These are phyloP conservation scores for Plutomurus gul DNA, from an alignment of 1,140 invertebrate genomes.

Conservation along the genomic window DNA sequence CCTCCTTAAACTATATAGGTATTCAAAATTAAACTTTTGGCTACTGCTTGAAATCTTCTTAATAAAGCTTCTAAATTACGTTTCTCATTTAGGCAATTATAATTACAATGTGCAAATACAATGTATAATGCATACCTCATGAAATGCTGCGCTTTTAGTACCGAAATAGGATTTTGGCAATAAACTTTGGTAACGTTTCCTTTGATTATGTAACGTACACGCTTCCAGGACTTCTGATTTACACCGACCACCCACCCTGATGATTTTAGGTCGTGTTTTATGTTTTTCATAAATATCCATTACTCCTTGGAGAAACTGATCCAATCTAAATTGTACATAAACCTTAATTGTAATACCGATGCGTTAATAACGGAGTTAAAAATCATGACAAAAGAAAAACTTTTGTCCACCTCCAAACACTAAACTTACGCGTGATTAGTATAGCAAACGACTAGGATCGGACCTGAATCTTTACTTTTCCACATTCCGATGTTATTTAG, in stretches of 20 bases:
- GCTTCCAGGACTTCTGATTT: conserved; percentile 26
- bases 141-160: not conserved
- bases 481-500: conserved; percentile 46
- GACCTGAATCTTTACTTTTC: conserved; percentile 52
- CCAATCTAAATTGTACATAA: too few species aligned
- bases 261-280: not conserved
- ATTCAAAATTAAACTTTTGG: too few species aligned
- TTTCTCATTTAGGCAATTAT: too few species aligned
- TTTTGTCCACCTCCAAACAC: too few species aligned
- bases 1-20: too few species aligned
- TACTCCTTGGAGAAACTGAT: conserved; percentile 83
- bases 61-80: too few species aligned
- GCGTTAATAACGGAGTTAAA: too few species aligned
- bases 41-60: too few species aligned
- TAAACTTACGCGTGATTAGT: conserved; percentile 92
- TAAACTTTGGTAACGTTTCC: not conserved
- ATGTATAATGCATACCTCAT: not conserved
- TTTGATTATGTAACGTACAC: conserved; percentile 14
- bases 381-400: too few species aligned
- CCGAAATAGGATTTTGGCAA: not conserved
- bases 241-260: conserved; percentile 40
- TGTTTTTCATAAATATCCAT: conserved; percentile 56
- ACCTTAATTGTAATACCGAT: too few species aligned
- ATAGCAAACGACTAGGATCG: conserved; percentile 79
- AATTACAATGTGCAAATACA: too few species aligned